phyloP scores from a whole-genome alignment of 1,140 invertebrate species.

The Acyrthosiphon pisum region DNA sequence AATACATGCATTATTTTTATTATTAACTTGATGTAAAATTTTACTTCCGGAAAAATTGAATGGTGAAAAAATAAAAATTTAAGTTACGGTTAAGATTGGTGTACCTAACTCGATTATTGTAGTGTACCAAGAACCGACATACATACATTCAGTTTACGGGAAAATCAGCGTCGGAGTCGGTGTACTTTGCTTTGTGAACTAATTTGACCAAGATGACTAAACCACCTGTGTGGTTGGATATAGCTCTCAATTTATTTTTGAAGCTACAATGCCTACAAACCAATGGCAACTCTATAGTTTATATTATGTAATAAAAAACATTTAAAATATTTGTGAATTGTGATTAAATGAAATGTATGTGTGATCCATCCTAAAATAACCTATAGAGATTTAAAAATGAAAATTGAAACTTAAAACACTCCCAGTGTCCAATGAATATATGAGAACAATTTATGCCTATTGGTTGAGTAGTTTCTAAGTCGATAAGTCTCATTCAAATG shows the following conservation, averaged over 20 bases:
- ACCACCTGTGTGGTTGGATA: background rate
- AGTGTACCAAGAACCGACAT: too few species aligned
- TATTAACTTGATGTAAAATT: background rate
- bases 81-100: too few species aligned
- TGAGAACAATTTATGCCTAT: background rate
- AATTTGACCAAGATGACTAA: background rate
- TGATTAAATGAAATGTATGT: background rate
- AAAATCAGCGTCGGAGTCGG: too few species aligned
- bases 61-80: too few species aligned
- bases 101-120: background rate
- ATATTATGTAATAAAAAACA: background rate
- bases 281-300: background rate
- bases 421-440: rapidly evolving
- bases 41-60: background rate
- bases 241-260: background rate
- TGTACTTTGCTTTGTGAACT: background rate
- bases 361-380: background rate
- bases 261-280: background rate
- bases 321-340: background rate
- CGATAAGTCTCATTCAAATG: too few species aligned
- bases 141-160: too few species aligned
- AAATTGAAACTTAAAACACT: background rate
- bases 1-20: background rate
- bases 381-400: background rate
- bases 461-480: background rate